Conservation (phyloP, 2,113 vertebrate species). For the Salminus brasiliensis region DNA sequence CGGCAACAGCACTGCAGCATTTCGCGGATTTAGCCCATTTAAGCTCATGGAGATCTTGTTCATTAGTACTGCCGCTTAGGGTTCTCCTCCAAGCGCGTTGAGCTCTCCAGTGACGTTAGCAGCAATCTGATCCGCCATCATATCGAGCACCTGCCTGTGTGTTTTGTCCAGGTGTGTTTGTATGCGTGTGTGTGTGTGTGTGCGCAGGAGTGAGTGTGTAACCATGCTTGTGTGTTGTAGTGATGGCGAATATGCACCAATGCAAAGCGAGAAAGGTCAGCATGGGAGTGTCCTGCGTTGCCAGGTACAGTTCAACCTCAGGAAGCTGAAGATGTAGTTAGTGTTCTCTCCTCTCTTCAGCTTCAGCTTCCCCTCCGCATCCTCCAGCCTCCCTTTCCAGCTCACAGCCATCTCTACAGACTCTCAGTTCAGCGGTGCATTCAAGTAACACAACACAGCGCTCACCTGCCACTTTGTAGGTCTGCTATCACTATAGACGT, state of each 20-base stretch:
- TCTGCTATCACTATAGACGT: too few species aligned
- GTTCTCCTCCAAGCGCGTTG: too few species aligned
- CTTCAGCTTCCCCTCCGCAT: conserved; percentile 69
- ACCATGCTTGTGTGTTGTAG: conserved; percentile 80
- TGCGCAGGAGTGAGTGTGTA: conserved; percentile 68
- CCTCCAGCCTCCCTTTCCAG: neutral
- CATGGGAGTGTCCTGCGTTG: conserved; percentile 73
- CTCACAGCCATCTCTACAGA: neutral
- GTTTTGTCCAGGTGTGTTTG: neutral
- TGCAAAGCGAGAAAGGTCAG: conserved; percentile 71
- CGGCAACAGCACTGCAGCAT: too few species aligned
- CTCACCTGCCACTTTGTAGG: too few species aligned
- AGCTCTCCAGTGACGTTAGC: too few species aligned
- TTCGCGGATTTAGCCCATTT: too few species aligned
- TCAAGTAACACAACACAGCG: neutral
- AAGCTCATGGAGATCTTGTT: too few species aligned
- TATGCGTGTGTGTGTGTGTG: conserved; percentile 28
- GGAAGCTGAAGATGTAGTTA: conserved; percentile 5
- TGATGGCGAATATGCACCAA: conserved; percentile 76
- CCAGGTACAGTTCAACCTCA: conserved; percentile 68
- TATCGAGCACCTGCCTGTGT: neutral
- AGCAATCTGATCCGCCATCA: too few species aligned
- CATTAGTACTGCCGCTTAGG: too few species aligned
- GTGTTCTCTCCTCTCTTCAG: conserved; percentile 54
- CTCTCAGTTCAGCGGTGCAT: neutral